A percentile compares a stretch with the other conserved stretches of the same genome.
Conservation (phyloP, 2,888 invertebrate species). For the Didymodactylos carnosus region DNA sequence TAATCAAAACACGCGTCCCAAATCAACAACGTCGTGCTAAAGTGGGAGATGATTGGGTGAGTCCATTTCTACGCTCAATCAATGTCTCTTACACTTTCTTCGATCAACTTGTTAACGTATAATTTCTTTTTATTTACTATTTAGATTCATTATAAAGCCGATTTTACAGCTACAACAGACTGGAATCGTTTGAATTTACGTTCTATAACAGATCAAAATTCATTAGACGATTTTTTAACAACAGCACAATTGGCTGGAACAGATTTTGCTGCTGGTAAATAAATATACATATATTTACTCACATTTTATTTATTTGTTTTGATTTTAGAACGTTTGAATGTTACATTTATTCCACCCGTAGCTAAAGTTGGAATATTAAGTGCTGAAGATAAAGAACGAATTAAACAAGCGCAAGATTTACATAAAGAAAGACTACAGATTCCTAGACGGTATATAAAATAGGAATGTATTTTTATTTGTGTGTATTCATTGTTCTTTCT, state of each 20-base stretch:
- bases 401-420: conserved; percentile 24
- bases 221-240: conserved; percentile 78
- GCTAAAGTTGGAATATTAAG: conserved; percentile 42
- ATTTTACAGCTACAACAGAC: conserved; percentile 69
- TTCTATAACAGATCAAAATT: conserved; percentile 83
- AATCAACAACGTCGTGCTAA: background rate
- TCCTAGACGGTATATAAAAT: conserved; percentile 47
- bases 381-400: conserved; percentile 37
- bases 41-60: background rate
- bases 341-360: conserved; percentile 49
- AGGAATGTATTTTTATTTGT: too few relatives aligned
- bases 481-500: too few relatives aligned
- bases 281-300: background rate
- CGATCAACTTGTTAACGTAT: background rate
- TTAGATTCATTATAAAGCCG: conserved; percentile 55
- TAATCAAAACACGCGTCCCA: background rate
- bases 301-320: conserved; percentile 12
- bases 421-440: conserved; percentile 48
- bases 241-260: conserved; percentile 81
- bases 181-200: conserved; percentile 64
- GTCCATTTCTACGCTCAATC: too few relatives aligned
- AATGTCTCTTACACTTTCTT: too few relatives aligned
- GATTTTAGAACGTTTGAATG: conserved; percentile 63
- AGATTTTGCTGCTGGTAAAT: conserved; percentile 51
- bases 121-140: background rate